These are phyloP conservation scores for Bedellia somnulentella DNA, from an alignment of 2,888 invertebrate genomes.

Conservation along the genomic window DNA sequence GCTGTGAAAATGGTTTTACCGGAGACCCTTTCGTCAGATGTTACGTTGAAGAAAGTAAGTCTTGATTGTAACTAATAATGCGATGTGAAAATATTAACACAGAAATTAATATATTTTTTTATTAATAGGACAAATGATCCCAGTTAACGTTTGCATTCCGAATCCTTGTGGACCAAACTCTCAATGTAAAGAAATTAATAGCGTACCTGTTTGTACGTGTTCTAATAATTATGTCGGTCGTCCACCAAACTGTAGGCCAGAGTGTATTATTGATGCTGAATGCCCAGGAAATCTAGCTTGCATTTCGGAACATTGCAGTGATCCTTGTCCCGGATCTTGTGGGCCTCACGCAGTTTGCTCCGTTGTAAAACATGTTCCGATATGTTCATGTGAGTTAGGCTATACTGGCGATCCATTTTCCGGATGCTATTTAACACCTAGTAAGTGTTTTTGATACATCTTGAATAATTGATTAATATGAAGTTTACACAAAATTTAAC, in stretches of 20 bases:
- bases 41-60: constrained; percentile 65
- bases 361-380: constrained; percentile 71
- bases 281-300: constrained; percentile 73
- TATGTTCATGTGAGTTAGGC: constrained; percentile 70
- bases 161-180: constrained; percentile 79
- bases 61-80: constrained; percentile 9
- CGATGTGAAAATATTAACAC: not conserved
- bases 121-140: constrained; percentile 34
- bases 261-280: constrained; percentile 73
- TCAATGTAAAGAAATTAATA: constrained; percentile 69
- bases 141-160: constrained; percentile 66
- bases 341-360: constrained; percentile 71
- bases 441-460: constrained; percentile 42
- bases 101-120: not conserved
- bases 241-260: constrained; percentile 77
- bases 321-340: constrained; percentile 76
- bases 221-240: constrained; percentile 72
- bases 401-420: constrained; percentile 80
- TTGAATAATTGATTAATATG: not conserved
- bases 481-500: not conserved
- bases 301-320: constrained; percentile 69
- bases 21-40: constrained; percentile 81
- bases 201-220: constrained; percentile 75
- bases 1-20: constrained; percentile 67
- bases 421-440: constrained; percentile 65